Evolutionary conservation across 1,140 invertebrate genomes (phyloP).

Genomic region (Sarcophaga peregrina): DNA sequence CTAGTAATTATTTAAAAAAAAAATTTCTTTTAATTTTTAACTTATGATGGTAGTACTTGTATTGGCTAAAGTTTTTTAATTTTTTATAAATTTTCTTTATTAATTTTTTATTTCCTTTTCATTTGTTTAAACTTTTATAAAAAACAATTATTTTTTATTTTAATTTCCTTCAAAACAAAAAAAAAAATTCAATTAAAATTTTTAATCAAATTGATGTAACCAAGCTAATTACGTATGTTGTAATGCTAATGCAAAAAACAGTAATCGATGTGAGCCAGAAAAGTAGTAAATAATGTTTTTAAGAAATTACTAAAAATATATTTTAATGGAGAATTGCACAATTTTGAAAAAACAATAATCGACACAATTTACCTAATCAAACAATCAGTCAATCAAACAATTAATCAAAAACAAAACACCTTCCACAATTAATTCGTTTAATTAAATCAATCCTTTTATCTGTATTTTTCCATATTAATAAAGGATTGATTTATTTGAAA

Average conservation of each 20-base stretch:
- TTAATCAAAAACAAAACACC: no score
- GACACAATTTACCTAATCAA: background rate
- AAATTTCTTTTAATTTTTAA: no score
- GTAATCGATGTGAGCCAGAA: background rate
- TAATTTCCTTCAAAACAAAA: background rate
- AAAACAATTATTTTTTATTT: background rate
- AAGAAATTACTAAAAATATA: slow-evolving; percentile 1
- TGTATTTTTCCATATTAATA: background rate
- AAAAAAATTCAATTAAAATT: no score
- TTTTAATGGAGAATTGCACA: slow-evolving; percentile 15
- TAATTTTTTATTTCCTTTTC: slow-evolving; percentile 49
- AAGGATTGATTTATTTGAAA: background rate
- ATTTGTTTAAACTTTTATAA: background rate
- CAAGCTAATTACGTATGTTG: no score
- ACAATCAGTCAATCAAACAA: no score
- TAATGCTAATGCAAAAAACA: no score
- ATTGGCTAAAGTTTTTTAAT: background rate
- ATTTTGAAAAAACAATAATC: slow-evolving; percentile 9
- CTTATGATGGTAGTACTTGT: no score
- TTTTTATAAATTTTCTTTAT: background rate
- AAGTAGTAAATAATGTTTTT: slow-evolving; percentile 9
- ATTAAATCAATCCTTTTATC: background rate
- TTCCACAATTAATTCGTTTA: no score
- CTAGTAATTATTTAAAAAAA: no score
- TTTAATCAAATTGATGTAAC: no score